Percentiles rank a stretch among this genome's conserved stretches.
Conservation (phyloP, 2,888 invertebrate species). For the Lobophora halterata region DNA sequence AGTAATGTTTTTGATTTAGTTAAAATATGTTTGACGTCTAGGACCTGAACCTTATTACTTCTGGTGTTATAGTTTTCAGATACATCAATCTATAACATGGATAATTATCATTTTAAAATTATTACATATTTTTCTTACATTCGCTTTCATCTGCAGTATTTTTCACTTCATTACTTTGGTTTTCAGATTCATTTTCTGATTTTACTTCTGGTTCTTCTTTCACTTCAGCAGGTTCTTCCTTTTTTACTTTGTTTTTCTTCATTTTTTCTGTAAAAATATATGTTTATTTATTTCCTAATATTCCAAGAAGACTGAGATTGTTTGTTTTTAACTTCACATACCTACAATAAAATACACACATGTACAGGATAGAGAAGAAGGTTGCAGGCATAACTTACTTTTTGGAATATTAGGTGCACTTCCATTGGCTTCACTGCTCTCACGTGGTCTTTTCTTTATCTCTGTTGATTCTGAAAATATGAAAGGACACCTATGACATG, state of each 20-base stretch:
- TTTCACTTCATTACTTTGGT: slow-evolving; percentile 40
- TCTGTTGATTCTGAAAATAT: slow-evolving; percentile 34
- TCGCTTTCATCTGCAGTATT: slow-evolving; percentile 46
- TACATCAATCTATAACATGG: no score
- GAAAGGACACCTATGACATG: slow-evolving; percentile 22
- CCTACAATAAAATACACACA: not conserved
- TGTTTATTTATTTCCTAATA: not conserved
- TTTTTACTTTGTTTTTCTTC: slow-evolving; percentile 43
- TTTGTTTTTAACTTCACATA: no score
- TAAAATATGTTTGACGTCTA: no score
- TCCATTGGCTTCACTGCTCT: slow-evolving; percentile 33
- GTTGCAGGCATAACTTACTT: slow-evolving; percentile 44
- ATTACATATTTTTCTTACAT: no score
- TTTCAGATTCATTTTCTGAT: slow-evolving; percentile 35
- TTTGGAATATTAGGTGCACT: slow-evolving; percentile 36
- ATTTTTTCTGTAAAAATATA: slow-evolving; percentile 50
- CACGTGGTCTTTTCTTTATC: slow-evolving; percentile 50
- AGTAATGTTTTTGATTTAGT: no score
- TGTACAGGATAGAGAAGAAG: not conserved
- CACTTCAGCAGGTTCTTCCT: slow-evolving; percentile 40
- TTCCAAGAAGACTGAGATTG: no score
- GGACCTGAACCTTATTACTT: no score
- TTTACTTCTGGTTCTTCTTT: slow-evolving; percentile 41
- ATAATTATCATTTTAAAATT: no score
- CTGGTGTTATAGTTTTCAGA: no score